Evolutionary conservation across 53 echinoderm and acorn worm genomes (phyloP).

Genomic region (Holothuria leucospilota): DNA sequence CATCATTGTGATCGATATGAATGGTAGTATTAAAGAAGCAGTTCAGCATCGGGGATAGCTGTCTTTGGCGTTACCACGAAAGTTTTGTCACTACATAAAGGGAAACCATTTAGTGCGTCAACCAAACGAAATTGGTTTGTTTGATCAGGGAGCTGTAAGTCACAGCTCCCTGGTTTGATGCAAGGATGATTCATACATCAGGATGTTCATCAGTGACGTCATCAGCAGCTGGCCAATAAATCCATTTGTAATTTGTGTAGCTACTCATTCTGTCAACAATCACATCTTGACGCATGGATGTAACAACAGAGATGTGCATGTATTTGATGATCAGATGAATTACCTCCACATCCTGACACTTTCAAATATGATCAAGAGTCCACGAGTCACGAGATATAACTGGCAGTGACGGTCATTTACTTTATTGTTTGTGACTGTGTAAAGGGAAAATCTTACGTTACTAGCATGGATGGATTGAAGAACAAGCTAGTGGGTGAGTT

Average conservation of each 20-base stretch:
- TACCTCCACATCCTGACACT: neutral
- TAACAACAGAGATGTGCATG: slow-evolving; percentile 3
- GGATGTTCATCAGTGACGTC: neutral
- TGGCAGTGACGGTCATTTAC: neutral
- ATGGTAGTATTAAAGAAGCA: neutral
- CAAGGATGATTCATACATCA: neutral
- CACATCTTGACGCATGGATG: neutral
- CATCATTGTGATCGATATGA: neutral
- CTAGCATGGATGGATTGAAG: neutral
- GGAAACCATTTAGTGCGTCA: neutral
- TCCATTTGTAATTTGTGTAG: neutral
- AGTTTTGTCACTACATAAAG: neutral
- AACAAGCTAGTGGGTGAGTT: neutral
- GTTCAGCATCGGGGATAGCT: neutral
- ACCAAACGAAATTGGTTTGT: neutral
- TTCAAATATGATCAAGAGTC: neutral
- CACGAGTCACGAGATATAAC: neutral
- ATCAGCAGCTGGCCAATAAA: neutral
- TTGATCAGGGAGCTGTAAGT: too few relatives aligned
- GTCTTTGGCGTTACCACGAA: too few relatives aligned
- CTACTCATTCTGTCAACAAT: slow-evolving; percentile 16
- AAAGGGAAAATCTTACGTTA: neutral
- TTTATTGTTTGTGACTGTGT: neutral
- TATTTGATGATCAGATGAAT: slow-evolving; percentile 26
- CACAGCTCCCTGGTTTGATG: too few relatives aligned